These are phyloP conservation scores for Hartigia nigra DNA, from an alignment of 2,888 invertebrate species.

Conservation along the genomic window DNA sequence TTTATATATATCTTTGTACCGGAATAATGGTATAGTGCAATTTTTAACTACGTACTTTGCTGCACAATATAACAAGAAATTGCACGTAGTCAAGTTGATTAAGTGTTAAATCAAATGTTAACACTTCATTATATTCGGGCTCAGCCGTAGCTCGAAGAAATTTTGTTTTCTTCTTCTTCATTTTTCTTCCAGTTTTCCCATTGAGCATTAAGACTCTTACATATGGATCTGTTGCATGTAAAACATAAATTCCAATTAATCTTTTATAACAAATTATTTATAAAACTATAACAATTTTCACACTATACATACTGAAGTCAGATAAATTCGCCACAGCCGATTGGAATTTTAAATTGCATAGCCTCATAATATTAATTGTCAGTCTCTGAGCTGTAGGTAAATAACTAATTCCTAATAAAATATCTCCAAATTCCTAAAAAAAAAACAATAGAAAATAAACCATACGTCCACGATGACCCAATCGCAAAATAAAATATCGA, in stretches of 20 bases:
- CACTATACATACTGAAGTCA: conserved; percentile 60
- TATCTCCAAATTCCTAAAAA: conserved; percentile 65
- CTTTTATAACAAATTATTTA: neutral
- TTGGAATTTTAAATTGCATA: conserved; percentile 61
- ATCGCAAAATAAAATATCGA: neutral
- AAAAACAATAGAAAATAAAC: conserved; percentile 8
- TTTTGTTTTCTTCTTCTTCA: conserved; percentile 65
- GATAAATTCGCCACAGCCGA: conserved; percentile 50
- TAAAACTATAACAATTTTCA: neutral
- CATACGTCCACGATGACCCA: neutral
- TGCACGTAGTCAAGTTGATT: conserved; percentile 62
- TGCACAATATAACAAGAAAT: conserved; percentile 61
- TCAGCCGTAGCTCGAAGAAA: conserved; percentile 47
- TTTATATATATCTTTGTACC: neutral
- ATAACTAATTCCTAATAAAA: conserved; percentile 66
- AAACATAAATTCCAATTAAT: conserved; percentile 16
- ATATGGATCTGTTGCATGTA: conserved; percentile 59
- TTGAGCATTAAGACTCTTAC: conserved; percentile 64
- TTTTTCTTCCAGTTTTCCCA: conserved; percentile 61
- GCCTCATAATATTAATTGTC: conserved; percentile 65
- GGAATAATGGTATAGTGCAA: neutral
- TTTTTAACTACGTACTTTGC: conserved; percentile 44
- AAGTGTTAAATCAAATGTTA: conserved; percentile 64
- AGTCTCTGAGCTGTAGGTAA: conserved; percentile 67
- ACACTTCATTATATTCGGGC: conserved; percentile 65